Base-by-base conservation (phyloP, 2,113 vertebrate species). In the Myodes glareolus region DNA sequence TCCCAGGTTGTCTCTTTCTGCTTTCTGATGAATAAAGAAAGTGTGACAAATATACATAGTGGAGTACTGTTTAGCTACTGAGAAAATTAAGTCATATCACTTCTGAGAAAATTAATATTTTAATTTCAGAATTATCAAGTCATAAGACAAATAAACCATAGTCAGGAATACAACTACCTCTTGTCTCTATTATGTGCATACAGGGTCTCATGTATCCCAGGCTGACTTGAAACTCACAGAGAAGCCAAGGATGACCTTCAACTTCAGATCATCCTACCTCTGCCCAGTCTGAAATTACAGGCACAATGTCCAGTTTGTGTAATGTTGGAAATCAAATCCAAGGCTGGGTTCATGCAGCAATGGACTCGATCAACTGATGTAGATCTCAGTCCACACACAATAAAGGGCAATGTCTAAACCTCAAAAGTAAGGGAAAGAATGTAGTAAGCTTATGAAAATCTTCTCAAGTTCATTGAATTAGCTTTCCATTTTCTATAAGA, bases 391-490 rank as follows among this genome's bases (percentile, higher is more conserved):
- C n/a, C 21, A 39, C 33, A 61, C 31, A 70, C 68, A 70, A 19
- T 6, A 31, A 52, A 47, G n/a, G 23, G 67, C 39, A 45, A 85
- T 10, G 84, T 94, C 81, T 29, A 58, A 88, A 88, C 52, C 52
- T 52, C 11, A 67, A 42, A 77, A 63, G 21, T 16, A 73, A 42
- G 17, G 70, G 68, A 70, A 85, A 82, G 21, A 76, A 93, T 36
- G 50, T 55, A 80, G 47, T 13, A 80, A 52, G 33, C 36, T 70
- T 70, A 33, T 33, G 33, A 70, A 70, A n/a, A 36, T n/a, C 61
- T 89, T 78, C 45, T 94, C 87, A 52, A 94, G 91, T 85, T 88
- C 84, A n/a, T 91, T 92, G 23, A 81, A 5, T 19, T 94, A 7
- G 12, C 70, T 25, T 90, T 88, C 42, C 4, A 47, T 47, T 78